Base-by-base conservation (phyloP, 2,888 invertebrate species). In the Terebella lapidaria region DNA sequence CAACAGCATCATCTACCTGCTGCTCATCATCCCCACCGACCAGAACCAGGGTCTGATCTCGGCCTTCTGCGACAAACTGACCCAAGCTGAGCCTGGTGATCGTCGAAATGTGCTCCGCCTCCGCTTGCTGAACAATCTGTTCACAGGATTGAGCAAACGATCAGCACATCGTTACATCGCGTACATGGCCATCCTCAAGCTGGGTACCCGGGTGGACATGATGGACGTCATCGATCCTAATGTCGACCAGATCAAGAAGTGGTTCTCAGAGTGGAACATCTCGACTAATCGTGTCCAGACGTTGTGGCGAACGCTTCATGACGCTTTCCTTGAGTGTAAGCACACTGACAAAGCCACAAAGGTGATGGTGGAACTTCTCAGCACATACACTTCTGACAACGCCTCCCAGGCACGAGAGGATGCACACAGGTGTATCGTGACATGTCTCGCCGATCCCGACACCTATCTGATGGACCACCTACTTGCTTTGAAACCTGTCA, bases 301-400 rank as follows among this genome's bases (percentile, higher is more conserved):
- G 74, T 83, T 95, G 1, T 89, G 94, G 72, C 86, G 95, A 70
- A 83, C 92, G 24, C 82, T 96, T 57, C 94, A 96, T 78, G 90
- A 92, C 81, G 92, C 92, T 28, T 81, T 89, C n/a, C 83, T 92
- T 46, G 89, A 89, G 75, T 90, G 91, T 76, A 90, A 91, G 71
- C 91, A 74, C 59, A 88, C 89, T 81, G 94, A 94, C 76, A 85
- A 91, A 72, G 94, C 94, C 26, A 90, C 94, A 22, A 92, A 93
- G 81, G 94, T 95, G 2, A 97, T 99, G 97, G 89, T 96, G 65
- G 95, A 95, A 81, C 84, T 99, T 1, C 83, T 99, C 59, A 92
- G 93, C 26, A 96, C 97, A 0, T 99, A 97, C 81, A 95, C 94
- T 26, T 90, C 94, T 63, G 95, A 95, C 75, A 96, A 96, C 83